Base-by-base conservation (phyloP, 37 sponge, comb jelly and placozoan genomes). In the Petrosia ficiformis region DNA sequence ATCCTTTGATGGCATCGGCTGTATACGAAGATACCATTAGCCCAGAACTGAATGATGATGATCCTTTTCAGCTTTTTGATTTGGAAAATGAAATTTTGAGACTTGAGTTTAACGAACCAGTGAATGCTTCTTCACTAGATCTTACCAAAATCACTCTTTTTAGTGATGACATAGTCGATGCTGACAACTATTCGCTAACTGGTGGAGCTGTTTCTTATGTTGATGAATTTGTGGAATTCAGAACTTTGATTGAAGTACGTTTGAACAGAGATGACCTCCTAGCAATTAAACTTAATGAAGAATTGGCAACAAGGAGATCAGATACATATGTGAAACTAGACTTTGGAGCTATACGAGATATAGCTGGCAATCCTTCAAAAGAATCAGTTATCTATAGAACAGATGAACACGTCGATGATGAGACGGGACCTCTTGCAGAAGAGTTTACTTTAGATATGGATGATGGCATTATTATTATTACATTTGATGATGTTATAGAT, bases 71-170 rank as follows among this genome's bases (percentile, higher is more conserved):
- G 19, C 57, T 44, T 32, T 77, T 89, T 41, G 80, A 93, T 67
- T 37, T 92, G 21, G 59, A 78, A 25, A 36, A 11, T 19, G 78
- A 80, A 34, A 79, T 57, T 0, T 29, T 81, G 39, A 36, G 22
- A 0, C 63, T 95, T 19, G 19, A 42, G 33, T 95, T 95, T 43
- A 63, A 76, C 42, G 96, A 95, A 66, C 88, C 92, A 44, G 96
- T 95, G 16, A 87, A 91, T 82, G 65, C 79, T 0, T 84, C 80
- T 14, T 85, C 89, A 0, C 34, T 88, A 16, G 41, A 82, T 60
- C 77, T 82, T 59, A 76, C 39, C 25, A 65, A 77, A 34, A 72
- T 95, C 16, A 57, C 79, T 1, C 28, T 95, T 0, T 59, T 82
- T 19, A 2, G 32, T 71, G 36, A 57, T 40, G 66, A 25, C 10